Evolutionary conservation across 2,888 invertebrate species (phyloP).

Genomic region (Plebejus anna): DNA sequence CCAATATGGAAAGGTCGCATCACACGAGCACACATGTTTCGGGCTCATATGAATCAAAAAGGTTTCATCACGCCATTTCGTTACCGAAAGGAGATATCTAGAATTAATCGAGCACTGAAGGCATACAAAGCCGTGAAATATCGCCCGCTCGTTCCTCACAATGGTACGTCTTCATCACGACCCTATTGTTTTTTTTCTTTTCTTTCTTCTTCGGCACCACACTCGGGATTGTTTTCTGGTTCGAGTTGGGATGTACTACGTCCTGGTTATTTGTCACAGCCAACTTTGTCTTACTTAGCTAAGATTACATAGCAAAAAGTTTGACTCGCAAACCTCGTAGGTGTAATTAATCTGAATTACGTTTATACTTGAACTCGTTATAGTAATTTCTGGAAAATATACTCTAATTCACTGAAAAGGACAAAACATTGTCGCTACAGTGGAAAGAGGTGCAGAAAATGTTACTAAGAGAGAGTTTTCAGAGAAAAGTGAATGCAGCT

Average conservation of each 20-base stretch:
- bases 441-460: no score
- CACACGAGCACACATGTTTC: not conserved
- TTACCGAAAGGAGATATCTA: constrained; percentile 77
- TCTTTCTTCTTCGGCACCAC: constrained; percentile 59
- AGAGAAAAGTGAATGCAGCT: not conserved
- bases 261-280: constrained; percentile 61
- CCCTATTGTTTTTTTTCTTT: constrained; percentile 63
- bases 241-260: constrained; percentile 66
- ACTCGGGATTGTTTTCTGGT: constrained; percentile 72
- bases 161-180: constrained; percentile 80
- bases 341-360: constrained; percentile 16
- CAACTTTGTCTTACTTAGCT: constrained; percentile 44
- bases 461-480: not conserved
- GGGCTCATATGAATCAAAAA: constrained; percentile 64
- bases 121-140: constrained; percentile 78
- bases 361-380: not conserved
- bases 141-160: constrained; percentile 75
- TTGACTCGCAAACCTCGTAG: not conserved
- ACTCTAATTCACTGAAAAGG: not conserved
- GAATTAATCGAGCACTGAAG: constrained; percentile 76
- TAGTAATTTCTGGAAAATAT: not conserved
- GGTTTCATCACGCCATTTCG: constrained; percentile 72
- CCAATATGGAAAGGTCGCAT: not conserved
- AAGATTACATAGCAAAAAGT: constrained; percentile 30
- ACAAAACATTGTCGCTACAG: not conserved